Evolutionary conservation across 2,888 invertebrate species (phyloP).

Genomic region (Atethmia centrago): DNA sequence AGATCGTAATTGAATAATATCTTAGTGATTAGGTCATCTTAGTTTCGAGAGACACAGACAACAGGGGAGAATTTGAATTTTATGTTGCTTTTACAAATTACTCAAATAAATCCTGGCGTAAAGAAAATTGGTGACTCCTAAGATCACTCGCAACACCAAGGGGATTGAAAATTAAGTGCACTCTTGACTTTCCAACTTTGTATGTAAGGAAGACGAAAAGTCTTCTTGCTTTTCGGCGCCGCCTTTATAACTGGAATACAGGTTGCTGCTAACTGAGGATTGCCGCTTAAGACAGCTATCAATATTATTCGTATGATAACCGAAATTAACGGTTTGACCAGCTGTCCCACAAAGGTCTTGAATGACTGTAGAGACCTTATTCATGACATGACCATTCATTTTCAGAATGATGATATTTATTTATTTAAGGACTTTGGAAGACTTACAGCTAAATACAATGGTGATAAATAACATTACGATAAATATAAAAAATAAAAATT

Average conservation of each 20-base stretch:
- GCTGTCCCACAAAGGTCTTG: neutral
- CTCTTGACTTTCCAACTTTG: neutral
- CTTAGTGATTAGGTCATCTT: neutral
- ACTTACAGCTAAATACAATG: no score
- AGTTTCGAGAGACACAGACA: neutral
- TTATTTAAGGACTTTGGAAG: no score
- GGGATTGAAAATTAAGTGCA: neutral
- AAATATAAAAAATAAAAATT: no score
- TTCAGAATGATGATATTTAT: neutral
- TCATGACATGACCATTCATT: neutral
- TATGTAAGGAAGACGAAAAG: neutral
- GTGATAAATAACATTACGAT: no score
- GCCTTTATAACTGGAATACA: neutral
- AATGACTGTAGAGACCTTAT: neutral
- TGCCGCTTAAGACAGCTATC: neutral
- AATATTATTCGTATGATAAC: neutral
- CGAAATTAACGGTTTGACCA: neutral
- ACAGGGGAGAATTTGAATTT: no score
- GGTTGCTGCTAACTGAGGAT: neutral
- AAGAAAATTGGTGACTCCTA: no score
- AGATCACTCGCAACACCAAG: neutral
- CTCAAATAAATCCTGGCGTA: neutral
- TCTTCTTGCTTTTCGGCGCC: neutral
- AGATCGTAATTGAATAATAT: constrained; percentile 22
- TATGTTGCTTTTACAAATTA: neutral